Percentiles rank a stretch among this genome's conserved stretches.
Evolutionary conservation across 2,888 invertebrate genomes (phyloP).

Genomic region (Lepidonotus clava): DNA sequence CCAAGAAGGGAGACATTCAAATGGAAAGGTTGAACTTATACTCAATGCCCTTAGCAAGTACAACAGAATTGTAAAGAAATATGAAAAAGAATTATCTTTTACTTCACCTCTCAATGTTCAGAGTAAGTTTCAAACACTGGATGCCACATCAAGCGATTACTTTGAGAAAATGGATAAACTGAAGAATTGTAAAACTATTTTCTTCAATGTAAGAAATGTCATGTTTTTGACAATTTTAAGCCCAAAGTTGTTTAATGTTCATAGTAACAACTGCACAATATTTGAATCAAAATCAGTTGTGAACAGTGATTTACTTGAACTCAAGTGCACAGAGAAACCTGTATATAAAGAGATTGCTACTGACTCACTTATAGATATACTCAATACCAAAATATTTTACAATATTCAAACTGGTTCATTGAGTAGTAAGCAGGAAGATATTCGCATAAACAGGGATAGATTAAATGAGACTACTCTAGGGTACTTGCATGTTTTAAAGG

Average conservation of each 20-base stretch:
- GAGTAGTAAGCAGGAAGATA: not conserved
- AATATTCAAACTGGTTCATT: not conserved
- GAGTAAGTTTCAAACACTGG: no score
- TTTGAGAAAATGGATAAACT: not conserved
- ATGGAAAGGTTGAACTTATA: no score
- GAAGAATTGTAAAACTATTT: not conserved
- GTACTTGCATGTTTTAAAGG: not conserved
- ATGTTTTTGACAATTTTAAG: not conserved
- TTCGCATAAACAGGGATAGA: not conserved
- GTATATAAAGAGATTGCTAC: not conserved
- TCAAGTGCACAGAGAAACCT: not conserved
- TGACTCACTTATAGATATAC: not conserved
- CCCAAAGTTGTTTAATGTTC: not conserved
- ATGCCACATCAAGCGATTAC: not conserved
- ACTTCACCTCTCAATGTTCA: no score
- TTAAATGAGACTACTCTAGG: not conserved
- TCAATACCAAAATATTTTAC: not conserved
- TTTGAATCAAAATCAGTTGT: not conserved
- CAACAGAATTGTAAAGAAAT: no score
- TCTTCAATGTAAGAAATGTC: not conserved
- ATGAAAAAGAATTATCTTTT: no score
- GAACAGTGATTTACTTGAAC: not conserved
- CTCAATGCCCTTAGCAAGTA: no score
- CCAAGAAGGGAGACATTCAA: no score
- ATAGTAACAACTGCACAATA: not conserved